Evolutionary conservation across 2,797 vertebrate species (phyloP).

Genomic region (Periophthalmus magnuspinnatus): DNA sequence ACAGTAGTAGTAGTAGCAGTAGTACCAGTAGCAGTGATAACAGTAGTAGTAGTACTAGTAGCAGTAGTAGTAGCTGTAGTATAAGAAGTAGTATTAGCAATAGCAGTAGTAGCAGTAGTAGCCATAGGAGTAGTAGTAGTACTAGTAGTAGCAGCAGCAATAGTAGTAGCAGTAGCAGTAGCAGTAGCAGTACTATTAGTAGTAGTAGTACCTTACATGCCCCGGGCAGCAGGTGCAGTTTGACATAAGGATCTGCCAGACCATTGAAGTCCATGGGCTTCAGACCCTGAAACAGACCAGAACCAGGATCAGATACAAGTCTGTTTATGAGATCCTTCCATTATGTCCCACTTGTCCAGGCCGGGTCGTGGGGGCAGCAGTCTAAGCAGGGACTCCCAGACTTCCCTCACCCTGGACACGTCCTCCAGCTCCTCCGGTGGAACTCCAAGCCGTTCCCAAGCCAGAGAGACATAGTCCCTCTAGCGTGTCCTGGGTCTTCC

Average conservation of each 20-base stretch:
- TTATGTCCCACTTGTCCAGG: no score
- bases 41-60: not conserved
- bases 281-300: slow-evolving; percentile 76
- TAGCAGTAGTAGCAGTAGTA: not conserved
- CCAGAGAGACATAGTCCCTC: no score
- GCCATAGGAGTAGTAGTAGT: slow-evolving; percentile 10
- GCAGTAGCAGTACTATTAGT: not conserved
- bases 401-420: not conserved
- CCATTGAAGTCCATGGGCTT: slow-evolving; percentile 94
- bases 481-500: no score
- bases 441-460: no score
- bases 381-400: no score
- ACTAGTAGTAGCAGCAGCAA: not conserved
- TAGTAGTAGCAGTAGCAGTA: no score
- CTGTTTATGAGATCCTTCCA: no score
- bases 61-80: not conserved
- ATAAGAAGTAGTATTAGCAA: not conserved
- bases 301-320: not conserved
- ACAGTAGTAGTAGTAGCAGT: slow-evolving; percentile 15
- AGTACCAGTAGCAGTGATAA: not conserved
- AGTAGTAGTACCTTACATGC: slow-evolving; percentile 83
- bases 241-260: slow-evolving; percentile 90
- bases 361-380: no score
- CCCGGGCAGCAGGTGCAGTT: slow-evolving; percentile 88
- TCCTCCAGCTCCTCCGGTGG: not conserved